Evolutionary conservation across 1,140 invertebrate genomes (phyloP).

Genomic region (Drosophila neocordata): DNA sequence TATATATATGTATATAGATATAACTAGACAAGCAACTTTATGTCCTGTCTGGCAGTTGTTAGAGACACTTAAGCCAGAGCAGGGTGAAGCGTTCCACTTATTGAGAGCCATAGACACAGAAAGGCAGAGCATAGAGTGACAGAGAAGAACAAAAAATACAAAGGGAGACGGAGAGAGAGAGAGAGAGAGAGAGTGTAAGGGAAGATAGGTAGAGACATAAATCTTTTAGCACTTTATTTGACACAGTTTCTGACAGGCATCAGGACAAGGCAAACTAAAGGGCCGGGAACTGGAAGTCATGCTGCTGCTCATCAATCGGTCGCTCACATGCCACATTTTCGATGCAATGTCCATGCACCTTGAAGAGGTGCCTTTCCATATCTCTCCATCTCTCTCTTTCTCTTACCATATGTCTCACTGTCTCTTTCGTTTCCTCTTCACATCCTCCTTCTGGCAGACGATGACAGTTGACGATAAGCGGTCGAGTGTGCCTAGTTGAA

Average conservation of each 20-base stretch:
- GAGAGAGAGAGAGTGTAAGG: slow-evolving; percentile 25
- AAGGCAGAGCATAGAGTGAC: slow-evolving; percentile 5
- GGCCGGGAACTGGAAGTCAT: slow-evolving; percentile 17
- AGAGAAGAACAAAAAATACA: slow-evolving; percentile 9
- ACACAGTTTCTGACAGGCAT: slow-evolving; percentile 59
- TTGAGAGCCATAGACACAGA: slow-evolving; percentile 59
- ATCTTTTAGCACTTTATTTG: slow-evolving; percentile 81
- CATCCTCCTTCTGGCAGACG: slow-evolving; percentile 47
- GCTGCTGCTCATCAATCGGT: slow-evolving; percentile 65
- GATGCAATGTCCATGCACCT: slow-evolving; percentile 63
- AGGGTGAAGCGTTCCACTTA: slow-evolving; percentile 54
- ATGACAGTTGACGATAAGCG: slow-evolving; percentile 69
- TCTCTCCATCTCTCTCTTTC: background rate
- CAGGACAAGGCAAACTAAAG: slow-evolving; percentile 10
- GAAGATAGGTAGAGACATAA: slow-evolving; percentile 60
- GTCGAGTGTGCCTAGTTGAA: slow-evolving; percentile 45
- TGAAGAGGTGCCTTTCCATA: slow-evolving; percentile 27
- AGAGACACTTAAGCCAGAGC: slow-evolving; percentile 72
- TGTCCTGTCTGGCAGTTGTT: slow-evolving; percentile 45
- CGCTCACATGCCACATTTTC: slow-evolving; percentile 48
- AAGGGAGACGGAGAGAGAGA: slow-evolving; percentile 14
- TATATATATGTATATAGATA: background rate
- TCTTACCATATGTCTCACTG: background rate
- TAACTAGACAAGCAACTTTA: slow-evolving; percentile 19
- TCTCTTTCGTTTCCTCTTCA: background rate